Evolutionary conservation across 2,797 vertebrate species (phyloP).

Genomic region (Nyctibius grandis): DNA sequence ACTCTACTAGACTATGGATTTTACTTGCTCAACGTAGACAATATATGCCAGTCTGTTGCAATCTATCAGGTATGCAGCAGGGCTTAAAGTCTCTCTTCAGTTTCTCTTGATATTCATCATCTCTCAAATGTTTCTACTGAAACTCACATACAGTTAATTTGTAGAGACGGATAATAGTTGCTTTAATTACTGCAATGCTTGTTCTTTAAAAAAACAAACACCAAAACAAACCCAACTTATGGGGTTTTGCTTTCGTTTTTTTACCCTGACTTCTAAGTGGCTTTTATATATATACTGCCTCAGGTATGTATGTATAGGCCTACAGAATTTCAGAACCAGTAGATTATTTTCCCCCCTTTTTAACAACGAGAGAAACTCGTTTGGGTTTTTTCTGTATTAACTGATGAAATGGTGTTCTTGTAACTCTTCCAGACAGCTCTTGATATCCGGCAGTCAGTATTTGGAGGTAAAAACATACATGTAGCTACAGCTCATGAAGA

Average conservation of each 20-base stretch:
- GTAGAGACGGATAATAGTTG: neutral
- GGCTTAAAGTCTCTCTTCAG: neutral
- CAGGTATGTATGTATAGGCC: no score
- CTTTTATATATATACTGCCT: neutral
- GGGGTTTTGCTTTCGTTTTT: neutral
- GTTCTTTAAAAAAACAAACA: neutral
- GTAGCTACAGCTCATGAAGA: slow-evolving; percentile 98
- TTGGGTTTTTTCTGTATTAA: neutral
- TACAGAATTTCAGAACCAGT: neutral
- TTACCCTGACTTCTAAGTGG: neutral
- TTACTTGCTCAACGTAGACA: slow-evolving; percentile 99
- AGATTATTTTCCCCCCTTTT: neutral
- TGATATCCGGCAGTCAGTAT: slow-evolving; percentile 98
- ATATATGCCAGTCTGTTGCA: slow-evolving; percentile 98
- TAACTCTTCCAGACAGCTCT: slow-evolving; percentile 85
- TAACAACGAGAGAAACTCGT: neutral
- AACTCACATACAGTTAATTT: neutral
- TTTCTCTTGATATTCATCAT: neutral
- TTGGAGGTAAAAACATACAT: slow-evolving; percentile 98
- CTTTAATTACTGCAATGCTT: neutral
- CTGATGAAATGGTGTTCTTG: neutral
- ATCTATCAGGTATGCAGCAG: slow-evolving; percentile 91
- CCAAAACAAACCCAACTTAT: fast-evolving
- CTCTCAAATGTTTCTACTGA: neutral
- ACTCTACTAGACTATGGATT: slow-evolving; percentile 98